A percentile compares a stretch with the other conserved stretches of the same genome.
Conservation (phyloP, 2,113 vertebrate species). For the Chauna torquata region DNA sequence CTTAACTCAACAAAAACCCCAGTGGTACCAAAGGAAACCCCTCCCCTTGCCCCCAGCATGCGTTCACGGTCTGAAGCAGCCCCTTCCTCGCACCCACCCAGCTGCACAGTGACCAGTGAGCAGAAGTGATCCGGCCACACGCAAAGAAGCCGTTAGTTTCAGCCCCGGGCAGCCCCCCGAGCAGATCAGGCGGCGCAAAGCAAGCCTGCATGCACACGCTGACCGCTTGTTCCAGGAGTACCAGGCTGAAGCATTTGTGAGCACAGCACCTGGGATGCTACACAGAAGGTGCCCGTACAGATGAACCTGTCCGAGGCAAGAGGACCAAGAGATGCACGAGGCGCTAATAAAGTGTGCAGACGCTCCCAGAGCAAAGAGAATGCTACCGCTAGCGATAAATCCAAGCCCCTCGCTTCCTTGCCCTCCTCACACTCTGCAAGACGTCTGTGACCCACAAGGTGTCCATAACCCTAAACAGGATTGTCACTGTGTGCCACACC, state of each 20-base stretch:
- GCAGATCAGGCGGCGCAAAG: accelerated
- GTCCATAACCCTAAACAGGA: neutral
- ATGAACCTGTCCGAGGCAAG: neutral
- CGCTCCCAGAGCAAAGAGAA: neutral
- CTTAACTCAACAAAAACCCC: neutral
- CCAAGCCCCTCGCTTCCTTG: neutral
- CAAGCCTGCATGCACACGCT: accelerated
- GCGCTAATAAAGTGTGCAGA: accelerated
- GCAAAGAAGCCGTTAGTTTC: accelerated
- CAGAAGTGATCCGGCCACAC: neutral
- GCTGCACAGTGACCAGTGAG: accelerated
- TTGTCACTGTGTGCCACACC: accelerated
- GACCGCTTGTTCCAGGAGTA: neutral
- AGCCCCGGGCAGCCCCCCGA: accelerated
- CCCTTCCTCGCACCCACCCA: neutral
- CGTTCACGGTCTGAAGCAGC: neutral
- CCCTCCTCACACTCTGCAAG: neutral
- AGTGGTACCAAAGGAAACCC: neutral
- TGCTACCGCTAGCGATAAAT: accelerated
- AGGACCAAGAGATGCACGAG: neutral
- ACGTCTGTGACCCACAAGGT: neutral
- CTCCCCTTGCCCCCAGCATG: neutral
- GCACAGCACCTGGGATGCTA: neutral
- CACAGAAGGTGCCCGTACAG: accelerated
- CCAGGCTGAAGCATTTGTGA: neutral